Conservation (phyloP, 2,888 invertebrate genomes). For the Pammene aurita region DNA sequence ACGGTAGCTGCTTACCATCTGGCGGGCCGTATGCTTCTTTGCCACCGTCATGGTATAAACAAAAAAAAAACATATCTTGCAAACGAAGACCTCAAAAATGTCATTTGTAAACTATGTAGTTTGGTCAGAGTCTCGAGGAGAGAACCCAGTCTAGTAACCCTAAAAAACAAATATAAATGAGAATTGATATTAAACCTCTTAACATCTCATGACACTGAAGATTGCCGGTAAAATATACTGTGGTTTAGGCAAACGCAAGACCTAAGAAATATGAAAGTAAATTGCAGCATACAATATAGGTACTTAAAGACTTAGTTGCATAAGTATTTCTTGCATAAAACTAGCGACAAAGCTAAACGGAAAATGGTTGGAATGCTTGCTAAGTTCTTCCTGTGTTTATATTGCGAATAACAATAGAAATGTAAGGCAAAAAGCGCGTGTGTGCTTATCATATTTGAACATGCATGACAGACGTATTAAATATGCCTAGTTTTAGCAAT, state of each 20-base stretch:
- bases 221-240: slow-evolving; percentile 30
- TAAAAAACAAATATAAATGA: neutral
- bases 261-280: slow-evolving; percentile 40
- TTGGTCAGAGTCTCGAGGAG: no score
- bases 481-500: no score
- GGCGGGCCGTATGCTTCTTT: no score
- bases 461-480: no score
- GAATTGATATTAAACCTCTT: slow-evolving; percentile 14
- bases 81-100: no score
- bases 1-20: no score
- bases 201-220: slow-evolving; percentile 20
- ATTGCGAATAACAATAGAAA: slow-evolving; percentile 29
- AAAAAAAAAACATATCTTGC: no score
- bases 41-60: no score
- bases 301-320: slow-evolving; percentile 27
- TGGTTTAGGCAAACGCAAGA: slow-evolving; percentile 34
- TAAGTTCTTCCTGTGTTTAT: slow-evolving; percentile 32
- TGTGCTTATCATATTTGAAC: no score
- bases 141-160: no score
- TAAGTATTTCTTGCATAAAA: slow-evolving; percentile 41
- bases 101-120: no score
- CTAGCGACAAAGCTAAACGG: slow-evolving; percentile 36
- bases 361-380: slow-evolving; percentile 20
- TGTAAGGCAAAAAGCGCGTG: slow-evolving; percentile 21
- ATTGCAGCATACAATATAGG: slow-evolving; percentile 27